These are phyloP conservation scores for Chaunax sp. DNA, from an alignment of 2,797 vertebrate species.

Conservation along the genomic window DNA sequence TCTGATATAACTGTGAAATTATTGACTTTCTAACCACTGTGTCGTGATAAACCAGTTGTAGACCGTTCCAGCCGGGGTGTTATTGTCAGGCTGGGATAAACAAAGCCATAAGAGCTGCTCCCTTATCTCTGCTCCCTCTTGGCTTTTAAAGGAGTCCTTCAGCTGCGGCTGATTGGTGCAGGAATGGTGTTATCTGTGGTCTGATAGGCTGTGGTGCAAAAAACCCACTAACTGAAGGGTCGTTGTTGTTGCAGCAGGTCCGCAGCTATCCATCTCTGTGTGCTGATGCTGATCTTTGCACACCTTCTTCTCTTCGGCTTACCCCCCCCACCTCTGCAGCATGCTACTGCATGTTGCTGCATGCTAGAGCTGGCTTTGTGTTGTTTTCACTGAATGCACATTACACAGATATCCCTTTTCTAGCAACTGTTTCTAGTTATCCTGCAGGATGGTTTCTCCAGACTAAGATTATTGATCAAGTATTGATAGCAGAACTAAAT, in stretches of 20 bases:
- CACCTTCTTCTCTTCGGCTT: constrained; percentile 31
- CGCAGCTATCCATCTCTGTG: constrained; percentile 50
- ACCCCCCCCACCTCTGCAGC: constrained; percentile 3
- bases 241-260: constrained; percentile 73
- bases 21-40: constrained; percentile 45
- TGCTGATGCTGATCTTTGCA: constrained; percentile 45
- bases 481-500: constrained; percentile 20
- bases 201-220: constrained; percentile 70
- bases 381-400: constrained; percentile 41
- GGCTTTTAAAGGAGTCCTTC: constrained; percentile 62
- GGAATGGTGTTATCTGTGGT: constrained; percentile 65
- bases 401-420: constrained; percentile 8
- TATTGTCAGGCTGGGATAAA: constrained; percentile 72
- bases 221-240: constrained; percentile 70
- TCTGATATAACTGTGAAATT: constrained; percentile 40
- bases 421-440: constrained; percentile 12
- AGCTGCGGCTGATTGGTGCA: constrained; percentile 70
- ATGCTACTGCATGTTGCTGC: constrained; percentile 49
- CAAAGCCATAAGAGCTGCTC: constrained; percentile 72
- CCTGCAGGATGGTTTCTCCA: background rate
- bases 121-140: constrained; percentile 72
- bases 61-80: constrained; percentile 46
- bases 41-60: constrained; percentile 51
- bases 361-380: too few relatives aligned
- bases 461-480: background rate